Conservation (phyloP, 2,888 invertebrate genomes). For the Parnassius apollo region DNA sequence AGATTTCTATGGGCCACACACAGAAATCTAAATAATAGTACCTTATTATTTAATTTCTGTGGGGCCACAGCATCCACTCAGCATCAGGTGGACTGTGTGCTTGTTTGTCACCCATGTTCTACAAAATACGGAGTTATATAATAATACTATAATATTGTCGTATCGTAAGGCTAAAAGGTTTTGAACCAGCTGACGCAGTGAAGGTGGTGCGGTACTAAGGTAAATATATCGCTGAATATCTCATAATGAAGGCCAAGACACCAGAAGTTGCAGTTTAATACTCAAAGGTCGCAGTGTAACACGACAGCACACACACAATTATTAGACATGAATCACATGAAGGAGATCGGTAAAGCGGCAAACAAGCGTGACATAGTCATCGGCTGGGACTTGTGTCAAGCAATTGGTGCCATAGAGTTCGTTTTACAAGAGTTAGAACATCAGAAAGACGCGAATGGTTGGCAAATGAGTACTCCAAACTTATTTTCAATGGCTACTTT, state of each 20-base stretch:
- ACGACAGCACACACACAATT: constrained; percentile 54
- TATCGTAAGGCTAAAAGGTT: constrained; percentile 55
- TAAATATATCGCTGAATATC: constrained; percentile 54
- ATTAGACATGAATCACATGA: constrained; percentile 50
- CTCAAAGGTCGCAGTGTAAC: constrained; percentile 61
- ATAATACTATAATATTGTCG: no score
- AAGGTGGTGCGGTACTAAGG: constrained; percentile 56
- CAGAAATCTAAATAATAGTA: no score
- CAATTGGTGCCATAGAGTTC: constrained; percentile 57
- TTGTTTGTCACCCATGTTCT: no score
- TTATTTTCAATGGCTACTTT: constrained; percentile 60
- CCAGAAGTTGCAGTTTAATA: constrained; percentile 54
- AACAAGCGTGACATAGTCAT: constrained; percentile 53
- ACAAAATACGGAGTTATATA: constrained; percentile 54
- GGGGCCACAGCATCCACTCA: no score
- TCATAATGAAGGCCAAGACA: constrained; percentile 62
- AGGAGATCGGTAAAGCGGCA: constrained; percentile 54
- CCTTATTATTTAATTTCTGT: no score
- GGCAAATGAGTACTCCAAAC: constrained; percentile 62
- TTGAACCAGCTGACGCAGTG: constrained; percentile 56
- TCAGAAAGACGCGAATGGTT: constrained; percentile 57
- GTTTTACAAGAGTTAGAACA: constrained; percentile 66
- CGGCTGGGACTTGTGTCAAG: constrained; percentile 69
- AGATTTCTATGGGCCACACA: constrained; percentile 34
- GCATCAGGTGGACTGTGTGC: no score